These are phyloP conservation scores for Apostichopus californicus DNA, from an alignment of 35 echinoderm and acorn worm genomes.

Conservation along the genomic window DNA sequence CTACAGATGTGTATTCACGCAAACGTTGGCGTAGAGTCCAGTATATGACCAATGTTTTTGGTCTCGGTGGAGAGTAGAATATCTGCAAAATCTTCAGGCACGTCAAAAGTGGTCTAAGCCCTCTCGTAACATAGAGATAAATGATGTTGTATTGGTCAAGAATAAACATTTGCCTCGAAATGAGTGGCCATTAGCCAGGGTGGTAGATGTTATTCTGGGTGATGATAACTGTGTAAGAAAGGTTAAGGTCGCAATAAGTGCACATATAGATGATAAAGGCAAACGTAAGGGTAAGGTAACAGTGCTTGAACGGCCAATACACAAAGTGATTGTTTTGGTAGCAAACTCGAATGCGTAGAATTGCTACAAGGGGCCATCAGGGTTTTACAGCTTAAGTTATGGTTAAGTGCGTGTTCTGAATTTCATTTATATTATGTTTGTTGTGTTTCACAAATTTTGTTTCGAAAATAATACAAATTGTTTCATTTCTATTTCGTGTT, in stretches of 20 bases:
- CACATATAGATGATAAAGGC: slow-evolving; percentile 39
- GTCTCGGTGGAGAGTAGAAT: slow-evolving; percentile 78
- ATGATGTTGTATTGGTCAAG: slow-evolving; percentile 60
- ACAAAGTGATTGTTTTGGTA: slow-evolving; percentile 63
- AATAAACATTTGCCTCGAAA: slow-evolving; percentile 53
- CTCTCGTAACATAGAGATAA: slow-evolving; percentile 38
- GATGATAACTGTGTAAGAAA: slow-evolving; percentile 55
- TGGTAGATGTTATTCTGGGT: slow-evolving; percentile 33
- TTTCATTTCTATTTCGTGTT: too few species aligned
- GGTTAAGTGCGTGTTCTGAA: too few species aligned
- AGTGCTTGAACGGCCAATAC: slow-evolving; percentile 60
- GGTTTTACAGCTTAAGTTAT: too few species aligned
- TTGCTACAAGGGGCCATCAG: slow-evolving; percentile 2
- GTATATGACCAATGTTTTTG: slow-evolving; percentile 21
- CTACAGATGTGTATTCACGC: background rate
- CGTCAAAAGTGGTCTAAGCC: slow-evolving; percentile 61
- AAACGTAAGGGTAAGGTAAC: background rate
- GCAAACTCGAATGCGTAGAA: background rate
- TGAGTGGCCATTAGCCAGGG: slow-evolving; percentile 56
- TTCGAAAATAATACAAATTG: too few species aligned
- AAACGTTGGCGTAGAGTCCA: background rate
- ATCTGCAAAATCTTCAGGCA: slow-evolving; percentile 55
- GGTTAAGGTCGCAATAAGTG: slow-evolving; percentile 43
- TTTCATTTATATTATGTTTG: too few species aligned
- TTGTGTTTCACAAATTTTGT: too few species aligned